These are phyloP conservation scores for Capreolus pygargus DNA, from an alignment of 2,113 vertebrate genomes.

Conservation along the genomic window DNA sequence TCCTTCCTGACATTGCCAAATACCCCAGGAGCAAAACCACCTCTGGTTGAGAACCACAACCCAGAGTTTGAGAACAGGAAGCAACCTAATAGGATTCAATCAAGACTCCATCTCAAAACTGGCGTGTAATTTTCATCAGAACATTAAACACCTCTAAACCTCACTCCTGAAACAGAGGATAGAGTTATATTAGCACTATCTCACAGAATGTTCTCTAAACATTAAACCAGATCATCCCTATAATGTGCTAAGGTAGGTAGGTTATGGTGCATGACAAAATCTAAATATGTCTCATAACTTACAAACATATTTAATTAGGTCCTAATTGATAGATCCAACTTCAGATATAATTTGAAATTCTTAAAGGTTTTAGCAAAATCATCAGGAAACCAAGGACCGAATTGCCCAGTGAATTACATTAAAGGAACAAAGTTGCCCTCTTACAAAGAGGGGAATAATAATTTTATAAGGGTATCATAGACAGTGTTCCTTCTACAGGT, in stretches of 20 bases:
- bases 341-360: not conserved
- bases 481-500: not conserved
- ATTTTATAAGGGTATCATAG: not conserved
- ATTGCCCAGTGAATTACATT: not conserved
- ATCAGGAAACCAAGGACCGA: not conserved
- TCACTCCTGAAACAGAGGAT: not conserved
- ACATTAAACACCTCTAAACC: not conserved
- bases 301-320: not conserved
- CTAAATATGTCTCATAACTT: not conserved
- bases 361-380: not conserved
- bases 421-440: not conserved
- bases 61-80: not conserved
- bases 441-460: not conserved
- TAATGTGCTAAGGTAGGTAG: not conserved
- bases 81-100: not conserved
- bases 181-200: not conserved
- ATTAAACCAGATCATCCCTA: not conserved
- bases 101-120: not conserved
- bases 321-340: not conserved
- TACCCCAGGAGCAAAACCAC: not conserved
- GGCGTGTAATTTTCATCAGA: not conserved
- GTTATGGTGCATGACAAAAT: not conserved
- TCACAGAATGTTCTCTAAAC: not conserved
- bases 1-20: not conserved
- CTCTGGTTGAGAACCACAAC: not conserved